These are phyloP conservation scores for Sminthopsis crassicaudata DNA, from an alignment of 2,113 vertebrate species.

Conservation along the genomic window DNA sequence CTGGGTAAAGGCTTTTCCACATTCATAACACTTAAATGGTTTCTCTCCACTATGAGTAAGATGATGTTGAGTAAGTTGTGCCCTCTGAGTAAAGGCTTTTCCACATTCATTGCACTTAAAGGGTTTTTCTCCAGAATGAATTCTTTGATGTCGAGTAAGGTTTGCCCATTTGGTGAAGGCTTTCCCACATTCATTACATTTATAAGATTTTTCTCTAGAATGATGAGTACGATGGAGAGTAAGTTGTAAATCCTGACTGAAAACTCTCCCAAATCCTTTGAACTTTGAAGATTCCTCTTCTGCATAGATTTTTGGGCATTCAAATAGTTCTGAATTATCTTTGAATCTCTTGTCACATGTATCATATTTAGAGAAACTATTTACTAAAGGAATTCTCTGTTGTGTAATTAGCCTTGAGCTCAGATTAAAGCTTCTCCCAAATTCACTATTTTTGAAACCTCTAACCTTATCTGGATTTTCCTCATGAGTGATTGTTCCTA, in stretches of 20 bases:
- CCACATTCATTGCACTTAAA: constrained; percentile 45
- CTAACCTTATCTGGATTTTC: not conserved
- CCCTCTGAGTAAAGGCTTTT: constrained; percentile 53
- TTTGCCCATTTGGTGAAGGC: constrained; percentile 52
- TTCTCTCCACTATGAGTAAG: constrained; percentile 49
- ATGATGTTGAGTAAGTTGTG: constrained; percentile 46
- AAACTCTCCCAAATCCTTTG: constrained; percentile 58
- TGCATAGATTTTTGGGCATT: constrained; percentile 19
- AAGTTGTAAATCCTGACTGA: constrained; percentile 29
- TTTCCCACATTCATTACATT: constrained; percentile 52
- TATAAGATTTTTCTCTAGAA: constrained; percentile 40
- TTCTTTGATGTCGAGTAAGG: constrained; percentile 55
- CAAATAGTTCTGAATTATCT: constrained; percentile 30
- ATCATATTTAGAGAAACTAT: not conserved
- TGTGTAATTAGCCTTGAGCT: constrained; percentile 19
- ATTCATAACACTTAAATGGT: constrained; percentile 20
- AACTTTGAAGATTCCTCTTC: constrained; percentile 53
- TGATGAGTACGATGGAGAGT: constrained; percentile 8
- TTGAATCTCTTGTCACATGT: constrained; percentile 35
- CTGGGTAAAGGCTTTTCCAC: constrained; percentile 52
- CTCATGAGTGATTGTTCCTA: not conserved
- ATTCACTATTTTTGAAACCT: not conserved
- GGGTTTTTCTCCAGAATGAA: constrained; percentile 58
- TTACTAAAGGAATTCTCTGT: constrained; percentile 13
- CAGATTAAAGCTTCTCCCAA: constrained; percentile 20